These are phyloP conservation scores for Chamaetylas fuelleborni DNA, from an alignment of 2,113 vertebrate species.

Conservation along the genomic window DNA sequence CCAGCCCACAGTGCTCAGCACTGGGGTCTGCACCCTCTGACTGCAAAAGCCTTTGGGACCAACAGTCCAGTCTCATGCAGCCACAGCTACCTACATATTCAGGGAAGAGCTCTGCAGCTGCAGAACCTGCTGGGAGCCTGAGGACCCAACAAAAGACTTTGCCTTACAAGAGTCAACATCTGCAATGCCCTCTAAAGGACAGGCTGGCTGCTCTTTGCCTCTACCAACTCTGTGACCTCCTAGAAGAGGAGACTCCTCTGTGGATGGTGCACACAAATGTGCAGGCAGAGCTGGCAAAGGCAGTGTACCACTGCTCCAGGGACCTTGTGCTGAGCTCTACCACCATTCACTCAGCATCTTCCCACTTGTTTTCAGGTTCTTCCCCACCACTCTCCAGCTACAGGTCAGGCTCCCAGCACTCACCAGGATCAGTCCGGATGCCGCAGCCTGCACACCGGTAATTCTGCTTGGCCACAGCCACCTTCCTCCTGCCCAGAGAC, in stretches of 20 bases:
- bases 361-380: background rate
- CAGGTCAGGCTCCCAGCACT: background rate
- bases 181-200: background rate
- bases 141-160: background rate
- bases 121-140: background rate
- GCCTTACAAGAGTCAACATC: background rate
- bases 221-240: background rate
- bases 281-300: background rate
- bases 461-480: conserved; percentile 93
- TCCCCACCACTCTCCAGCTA: background rate
- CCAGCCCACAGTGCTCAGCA: background rate
- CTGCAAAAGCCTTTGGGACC: background rate
- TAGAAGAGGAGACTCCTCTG: background rate
- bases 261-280: background rate
- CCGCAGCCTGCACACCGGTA: conserved; percentile 96
- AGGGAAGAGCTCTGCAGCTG: background rate
- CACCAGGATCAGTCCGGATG: conserved; percentile 91
- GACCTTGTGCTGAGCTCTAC: background rate
- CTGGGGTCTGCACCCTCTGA: background rate
- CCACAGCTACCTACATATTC: background rate
- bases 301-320: background rate
- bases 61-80: background rate
- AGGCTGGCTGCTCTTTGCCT: background rate
- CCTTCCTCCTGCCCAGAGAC: conserved; percentile 84
- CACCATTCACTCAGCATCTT: background rate